Percentiles rank a stretch among this genome's conserved stretches.
Conservation (phyloP, 2,888 invertebrate species). For the Microplitis deprimator region DNA sequence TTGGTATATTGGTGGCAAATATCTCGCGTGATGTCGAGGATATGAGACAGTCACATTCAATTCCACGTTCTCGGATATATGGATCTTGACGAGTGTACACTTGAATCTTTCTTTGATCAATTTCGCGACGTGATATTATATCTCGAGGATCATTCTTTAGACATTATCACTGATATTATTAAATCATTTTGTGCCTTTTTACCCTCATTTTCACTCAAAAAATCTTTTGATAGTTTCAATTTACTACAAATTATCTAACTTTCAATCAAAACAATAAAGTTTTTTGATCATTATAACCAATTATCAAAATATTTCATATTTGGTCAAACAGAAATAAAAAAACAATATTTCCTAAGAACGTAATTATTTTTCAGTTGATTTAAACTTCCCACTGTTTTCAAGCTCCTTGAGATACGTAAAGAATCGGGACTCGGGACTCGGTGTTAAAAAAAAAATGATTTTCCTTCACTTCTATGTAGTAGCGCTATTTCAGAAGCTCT, state of each 20-base stretch:
- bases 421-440: too few species aligned
- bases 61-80: not conserved
- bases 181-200: not conserved
- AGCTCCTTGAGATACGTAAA: too few species aligned
- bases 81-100: not conserved
- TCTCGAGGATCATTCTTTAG: not conserved
- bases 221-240: not conserved
- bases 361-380: too few species aligned
- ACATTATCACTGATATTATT: not conserved
- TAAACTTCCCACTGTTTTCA: too few species aligned
- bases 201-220: too few species aligned
- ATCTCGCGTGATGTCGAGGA: constrained; percentile 1
- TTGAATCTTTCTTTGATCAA: not conserved
- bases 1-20: constrained; percentile 5
- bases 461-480: too few species aligned
- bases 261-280: not conserved
- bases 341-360: too few species aligned
- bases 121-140: not conserved
- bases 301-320: too few species aligned
- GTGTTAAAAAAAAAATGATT: too few species aligned
- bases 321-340: too few species aligned
- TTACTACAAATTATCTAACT: not conserved
- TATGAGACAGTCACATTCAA: constrained; percentile 11
- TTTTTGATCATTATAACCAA: not conserved
- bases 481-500: too few species aligned